phyloP scores from a whole-genome alignment of 2,888 invertebrate species.

The Standfussiana lucernea region DNA sequence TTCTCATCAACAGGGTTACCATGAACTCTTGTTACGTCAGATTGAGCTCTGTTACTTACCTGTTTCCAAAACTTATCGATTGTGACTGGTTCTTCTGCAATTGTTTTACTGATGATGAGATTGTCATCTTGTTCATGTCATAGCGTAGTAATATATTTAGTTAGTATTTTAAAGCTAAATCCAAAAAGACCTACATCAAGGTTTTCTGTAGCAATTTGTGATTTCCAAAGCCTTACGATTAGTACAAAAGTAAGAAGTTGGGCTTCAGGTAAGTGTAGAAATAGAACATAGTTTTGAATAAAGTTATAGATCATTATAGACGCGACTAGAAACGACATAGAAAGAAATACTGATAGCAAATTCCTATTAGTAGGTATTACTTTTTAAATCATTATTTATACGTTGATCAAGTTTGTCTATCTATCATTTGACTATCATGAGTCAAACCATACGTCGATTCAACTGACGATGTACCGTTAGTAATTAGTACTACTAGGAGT shows the following conservation, averaged over 20 bases:
- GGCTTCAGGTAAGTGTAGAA: background rate
- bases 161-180: background rate
- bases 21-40: constrained; percentile 49
- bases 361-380: background rate
- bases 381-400: background rate
- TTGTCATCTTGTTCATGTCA: background rate
- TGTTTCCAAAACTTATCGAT: background rate
- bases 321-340: background rate
- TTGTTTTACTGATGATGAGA: background rate
- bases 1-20: constrained; percentile 40
- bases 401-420: background rate
- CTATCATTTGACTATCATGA: constrained; percentile 9
- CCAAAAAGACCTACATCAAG: background rate
- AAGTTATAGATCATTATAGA: background rate
- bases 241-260: background rate
- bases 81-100: background rate
- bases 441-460: constrained; percentile 25
- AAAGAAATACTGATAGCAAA: background rate
- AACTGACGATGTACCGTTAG: constrained; percentile 24
- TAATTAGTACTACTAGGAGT: constrained; percentile 33
- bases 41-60: constrained; percentile 22
- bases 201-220: background rate
- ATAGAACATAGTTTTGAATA: background rate
- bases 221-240: background rate
- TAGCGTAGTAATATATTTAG: background rate